Evolutionary conservation across 2,113 vertebrate genomes (phyloP), one percentile per base, ranked within the genome.

Genomic region (Phyllopteryx taeniolatus): DNA sequence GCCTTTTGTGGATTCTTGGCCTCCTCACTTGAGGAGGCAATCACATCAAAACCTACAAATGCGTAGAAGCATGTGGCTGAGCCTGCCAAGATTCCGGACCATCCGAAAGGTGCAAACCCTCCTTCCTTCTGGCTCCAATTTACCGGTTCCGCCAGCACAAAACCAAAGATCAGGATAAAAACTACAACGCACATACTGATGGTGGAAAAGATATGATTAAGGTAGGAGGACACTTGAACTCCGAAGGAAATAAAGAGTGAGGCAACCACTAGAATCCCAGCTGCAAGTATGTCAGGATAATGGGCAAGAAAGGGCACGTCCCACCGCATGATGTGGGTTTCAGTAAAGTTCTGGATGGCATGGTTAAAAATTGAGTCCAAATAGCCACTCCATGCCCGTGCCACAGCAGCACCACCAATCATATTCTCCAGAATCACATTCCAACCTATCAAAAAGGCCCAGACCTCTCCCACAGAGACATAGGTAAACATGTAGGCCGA

Each of bases 401-500:
- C 96, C 70, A 97, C 95, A 0, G 97, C 96, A 0, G 98, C 98
- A 0, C 96, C 96, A 0, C 96, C 96, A 0, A 98, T 97, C 94
- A 98, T 95, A 79, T 98, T 98, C 88, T 98, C 96, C 68, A 99
- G 88, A 69, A 99, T 91, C 57, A 98, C 94, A 0, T 98, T 98
- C 98, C 98, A 99, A 70, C 98, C 96, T 0, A 99, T 98, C 62
- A 99, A 93, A 81, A 99, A 99, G 68, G 98, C 98, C 97, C 97
- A 99, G 64, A 99, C 86, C 81, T 99, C 98, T 0, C 98, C 98
- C 77, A 98, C 91, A 0, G 96, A 98, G 61, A 99, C 94, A 0
- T 98, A 98, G 2, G 98, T 99, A 88, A 98, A 99, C 94, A 99
- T 95, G 84, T 99, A 99, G 44, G 97, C 98, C 2, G 98, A 99